These are phyloP conservation scores for Ficedula albicollis DNA, from an alignment of 2,797 vertebrate species.

Conservation along the genomic window DNA sequence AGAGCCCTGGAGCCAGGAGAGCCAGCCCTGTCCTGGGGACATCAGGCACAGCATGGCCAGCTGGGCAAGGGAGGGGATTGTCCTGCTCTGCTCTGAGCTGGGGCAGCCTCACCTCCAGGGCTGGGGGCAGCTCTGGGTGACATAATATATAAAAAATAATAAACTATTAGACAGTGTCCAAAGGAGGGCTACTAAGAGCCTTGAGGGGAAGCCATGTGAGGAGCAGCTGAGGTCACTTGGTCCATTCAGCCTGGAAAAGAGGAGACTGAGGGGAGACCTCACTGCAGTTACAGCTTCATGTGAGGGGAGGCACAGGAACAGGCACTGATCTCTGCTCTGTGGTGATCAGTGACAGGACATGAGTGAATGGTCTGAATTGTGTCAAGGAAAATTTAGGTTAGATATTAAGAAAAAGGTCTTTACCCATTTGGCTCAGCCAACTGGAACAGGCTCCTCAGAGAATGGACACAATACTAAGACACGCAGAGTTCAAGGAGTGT, in stretches of 20 bases:
- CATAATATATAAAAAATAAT: no score
- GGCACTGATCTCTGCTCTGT: neutral
- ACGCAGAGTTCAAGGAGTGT: neutral
- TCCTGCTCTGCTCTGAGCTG: rapidly evolving
- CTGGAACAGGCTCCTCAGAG: rapidly evolving
- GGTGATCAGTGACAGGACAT: neutral
- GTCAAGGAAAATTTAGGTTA: neutral
- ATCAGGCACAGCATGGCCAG: neutral
- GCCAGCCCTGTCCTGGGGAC: rapidly evolving
- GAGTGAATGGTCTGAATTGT: neutral
- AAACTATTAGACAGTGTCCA: neutral
- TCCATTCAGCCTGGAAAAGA: neutral
- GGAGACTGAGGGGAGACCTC: neutral
- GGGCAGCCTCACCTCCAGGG: rapidly evolving
- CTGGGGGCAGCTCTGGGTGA: neutral
- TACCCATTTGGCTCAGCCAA: rapidly evolving
- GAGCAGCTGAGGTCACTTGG: rapidly evolving
- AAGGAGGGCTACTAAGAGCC: neutral
- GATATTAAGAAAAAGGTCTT: neutral
- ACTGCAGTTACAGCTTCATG: rapidly evolving
- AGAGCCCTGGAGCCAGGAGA: neutral
- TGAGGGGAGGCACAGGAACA: neutral
- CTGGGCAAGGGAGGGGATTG: neutral
- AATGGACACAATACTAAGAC: no score
- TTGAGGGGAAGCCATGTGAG: rapidly evolving